phyloP scores from a whole-genome alignment of 2,888 invertebrate species.

The Phalera bucephala region DNA sequence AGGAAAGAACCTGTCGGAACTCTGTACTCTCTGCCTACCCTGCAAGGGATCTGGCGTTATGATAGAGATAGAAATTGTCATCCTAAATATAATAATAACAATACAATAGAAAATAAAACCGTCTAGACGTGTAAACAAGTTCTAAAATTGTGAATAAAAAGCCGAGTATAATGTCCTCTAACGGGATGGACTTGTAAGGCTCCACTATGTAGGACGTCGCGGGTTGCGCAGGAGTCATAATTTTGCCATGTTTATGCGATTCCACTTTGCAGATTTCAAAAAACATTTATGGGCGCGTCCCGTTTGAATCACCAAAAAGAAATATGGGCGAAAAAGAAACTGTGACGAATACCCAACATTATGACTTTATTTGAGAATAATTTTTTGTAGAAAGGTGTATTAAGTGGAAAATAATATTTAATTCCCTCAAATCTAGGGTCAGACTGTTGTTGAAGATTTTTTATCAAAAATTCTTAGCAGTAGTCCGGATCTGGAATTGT shows the following conservation, averaged over 20 bases:
- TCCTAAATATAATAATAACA: background rate
- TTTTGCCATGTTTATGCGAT: slow-evolving; percentile 39
- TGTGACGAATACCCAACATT: background rate
- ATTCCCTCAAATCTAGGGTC: no score
- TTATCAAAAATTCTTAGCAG: no score
- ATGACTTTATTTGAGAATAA: background rate
- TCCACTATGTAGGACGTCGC: slow-evolving; percentile 37
- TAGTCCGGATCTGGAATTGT: no score
- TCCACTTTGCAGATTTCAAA: slow-evolving; percentile 16
- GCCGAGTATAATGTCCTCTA: no score
- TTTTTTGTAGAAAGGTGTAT: no score
- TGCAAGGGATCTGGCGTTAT: no score
- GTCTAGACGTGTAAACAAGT: slow-evolving; percentile 15
- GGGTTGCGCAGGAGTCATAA: slow-evolving; percentile 41
- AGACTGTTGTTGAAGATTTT: no score
- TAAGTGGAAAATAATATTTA: no score
- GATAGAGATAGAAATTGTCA: no score
- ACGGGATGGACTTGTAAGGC: slow-evolving; percentile 48
- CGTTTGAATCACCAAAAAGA: slow-evolving; percentile 25
- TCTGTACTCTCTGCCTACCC: no score
- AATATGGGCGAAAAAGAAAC: slow-evolving; percentile 6
- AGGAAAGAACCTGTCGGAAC: no score
- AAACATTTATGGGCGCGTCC: slow-evolving; percentile 22
- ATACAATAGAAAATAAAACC: background rate
- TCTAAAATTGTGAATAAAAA: no score